These are phyloP conservation scores for Pipistrellus pipistrellus DNA, from an alignment of 2,797 vertebrate genomes.

Conservation along the genomic window DNA sequence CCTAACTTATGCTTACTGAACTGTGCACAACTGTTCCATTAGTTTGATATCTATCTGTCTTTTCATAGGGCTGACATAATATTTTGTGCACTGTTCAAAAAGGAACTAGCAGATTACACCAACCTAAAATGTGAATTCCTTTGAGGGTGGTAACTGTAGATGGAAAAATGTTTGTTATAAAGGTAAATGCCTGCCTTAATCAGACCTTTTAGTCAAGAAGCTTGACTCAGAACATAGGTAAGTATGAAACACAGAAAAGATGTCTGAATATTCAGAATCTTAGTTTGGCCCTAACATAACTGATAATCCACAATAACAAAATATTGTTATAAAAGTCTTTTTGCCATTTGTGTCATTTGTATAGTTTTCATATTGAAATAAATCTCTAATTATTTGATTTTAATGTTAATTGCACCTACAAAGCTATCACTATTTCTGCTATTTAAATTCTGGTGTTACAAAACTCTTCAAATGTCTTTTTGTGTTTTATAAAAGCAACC, in stretches of 20 bases:
- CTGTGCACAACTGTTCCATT: background rate
- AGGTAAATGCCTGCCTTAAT: background rate
- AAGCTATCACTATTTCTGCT: slow-evolving; percentile 36
- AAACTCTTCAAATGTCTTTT: slow-evolving; percentile 46
- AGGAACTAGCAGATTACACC: background rate
- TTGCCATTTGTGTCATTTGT: slow-evolving; percentile 7
- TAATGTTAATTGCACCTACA: slow-evolving; percentile 30
- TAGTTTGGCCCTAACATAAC: slow-evolving; percentile 17
- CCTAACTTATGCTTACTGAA: background rate
- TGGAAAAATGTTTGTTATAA: background rate
- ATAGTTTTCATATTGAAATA: slow-evolving; percentile 35
- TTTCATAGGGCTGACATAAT: background rate
- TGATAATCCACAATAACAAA: slow-evolving; percentile 2
- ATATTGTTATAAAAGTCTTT: background rate
- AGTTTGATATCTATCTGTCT: background rate
- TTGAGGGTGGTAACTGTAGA: background rate
- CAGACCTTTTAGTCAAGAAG: slow-evolving; percentile 20
- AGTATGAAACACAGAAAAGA: slow-evolving; percentile 39
- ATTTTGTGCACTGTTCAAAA: background rate
- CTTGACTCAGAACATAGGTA: slow-evolving; percentile 25
- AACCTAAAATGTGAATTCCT: background rate
- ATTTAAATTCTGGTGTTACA: slow-evolving; percentile 22
- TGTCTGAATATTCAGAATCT: slow-evolving; percentile 16
- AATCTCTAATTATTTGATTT: slow-evolving; percentile 45
- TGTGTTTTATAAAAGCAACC: background rate